These are phyloP conservation scores for Plumapathes pennacea DNA, from an alignment of 92 coral and sea anemone species.

Conservation along the genomic window DNA sequence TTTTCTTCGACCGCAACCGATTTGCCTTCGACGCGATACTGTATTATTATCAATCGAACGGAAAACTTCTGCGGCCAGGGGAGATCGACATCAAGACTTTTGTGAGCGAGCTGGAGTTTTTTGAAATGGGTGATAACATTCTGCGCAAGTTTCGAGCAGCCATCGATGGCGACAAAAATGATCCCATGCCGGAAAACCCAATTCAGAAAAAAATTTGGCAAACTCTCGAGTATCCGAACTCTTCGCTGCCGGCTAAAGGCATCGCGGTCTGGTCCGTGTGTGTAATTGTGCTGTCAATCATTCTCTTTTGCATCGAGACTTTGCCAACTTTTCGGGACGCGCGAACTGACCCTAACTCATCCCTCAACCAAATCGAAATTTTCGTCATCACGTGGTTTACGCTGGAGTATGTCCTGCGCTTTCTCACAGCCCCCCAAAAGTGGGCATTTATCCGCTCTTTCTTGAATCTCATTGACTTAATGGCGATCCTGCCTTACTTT, in stretches of 20 bases:
- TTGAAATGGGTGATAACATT: conserved; percentile 72
- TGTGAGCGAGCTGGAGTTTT: conserved; percentile 81
- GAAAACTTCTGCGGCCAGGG: conserved; percentile 82
- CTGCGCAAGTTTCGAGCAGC: conserved; percentile 53
- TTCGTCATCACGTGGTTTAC: conserved; percentile 90
- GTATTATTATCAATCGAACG: conserved; percentile 90
- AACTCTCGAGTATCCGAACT: conserved; percentile 67
- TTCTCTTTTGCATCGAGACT: conserved; percentile 83
- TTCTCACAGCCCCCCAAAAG: conserved; percentile 71
- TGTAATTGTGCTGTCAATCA: conserved; percentile 81
- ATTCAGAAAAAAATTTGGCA: conserved; percentile 70
- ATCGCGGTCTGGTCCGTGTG: conserved; percentile 81
- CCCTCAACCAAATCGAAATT: conserved; percentile 69
- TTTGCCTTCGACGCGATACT: conserved; percentile 91
- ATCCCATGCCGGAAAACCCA: conserved; percentile 51
- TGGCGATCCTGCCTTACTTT: conserved; percentile 80
- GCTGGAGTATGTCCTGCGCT: conserved; percentile 67
- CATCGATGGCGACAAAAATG: conserved; percentile 16
- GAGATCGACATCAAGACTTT: conserved; percentile 81
- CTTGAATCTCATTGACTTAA: conserved; percentile 71
- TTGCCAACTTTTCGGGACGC: conserved; percentile 73
- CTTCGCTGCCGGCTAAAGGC: conserved; percentile 61
- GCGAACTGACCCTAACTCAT: conserved; percentile 45
- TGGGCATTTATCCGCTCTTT: conserved; percentile 64
- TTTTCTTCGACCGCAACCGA: conserved; percentile 89